phyloP scores from a whole-genome alignment of 2,113 vertebrate genomes.

The Hemiprocne comata region DNA sequence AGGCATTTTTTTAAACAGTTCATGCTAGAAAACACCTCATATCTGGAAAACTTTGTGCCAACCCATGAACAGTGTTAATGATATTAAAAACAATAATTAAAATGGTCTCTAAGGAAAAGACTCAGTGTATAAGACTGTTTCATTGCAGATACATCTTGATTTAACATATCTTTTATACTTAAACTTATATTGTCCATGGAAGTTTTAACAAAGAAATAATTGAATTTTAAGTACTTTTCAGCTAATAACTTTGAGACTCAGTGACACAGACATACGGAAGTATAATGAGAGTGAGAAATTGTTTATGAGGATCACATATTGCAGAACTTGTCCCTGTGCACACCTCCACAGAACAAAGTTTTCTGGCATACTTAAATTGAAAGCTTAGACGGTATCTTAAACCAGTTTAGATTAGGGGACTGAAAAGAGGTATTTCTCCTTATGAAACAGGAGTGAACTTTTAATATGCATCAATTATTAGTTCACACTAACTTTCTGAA shows the following conservation, averaged over 20 bases:
- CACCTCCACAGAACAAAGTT: background rate
- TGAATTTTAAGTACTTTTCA: background rate
- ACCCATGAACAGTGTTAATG: background rate
- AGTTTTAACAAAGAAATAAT: background rate
- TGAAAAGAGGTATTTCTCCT: background rate
- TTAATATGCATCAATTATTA: background rate
- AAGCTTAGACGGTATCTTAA: background rate
- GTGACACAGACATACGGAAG: background rate
- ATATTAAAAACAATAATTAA: background rate
- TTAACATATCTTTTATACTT: background rate
- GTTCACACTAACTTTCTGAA: background rate
- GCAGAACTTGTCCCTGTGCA: background rate
- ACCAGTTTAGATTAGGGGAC: background rate
- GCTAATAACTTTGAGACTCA: background rate
- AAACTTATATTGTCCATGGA: background rate
- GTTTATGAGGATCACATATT: background rate
- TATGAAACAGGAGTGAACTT: background rate
- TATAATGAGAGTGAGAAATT: background rate
- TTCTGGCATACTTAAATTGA: background rate
- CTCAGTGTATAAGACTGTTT: background rate
- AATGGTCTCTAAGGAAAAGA: background rate
- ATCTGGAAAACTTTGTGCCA: background rate
- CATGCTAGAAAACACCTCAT: background rate
- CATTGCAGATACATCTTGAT: background rate
- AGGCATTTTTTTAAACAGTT: background rate